Percentiles rank a stretch among this genome's conserved stretches.
Evolutionary conservation across 2,888 invertebrate species (phyloP).

Genomic region (Macrophya alboannulata): DNA sequence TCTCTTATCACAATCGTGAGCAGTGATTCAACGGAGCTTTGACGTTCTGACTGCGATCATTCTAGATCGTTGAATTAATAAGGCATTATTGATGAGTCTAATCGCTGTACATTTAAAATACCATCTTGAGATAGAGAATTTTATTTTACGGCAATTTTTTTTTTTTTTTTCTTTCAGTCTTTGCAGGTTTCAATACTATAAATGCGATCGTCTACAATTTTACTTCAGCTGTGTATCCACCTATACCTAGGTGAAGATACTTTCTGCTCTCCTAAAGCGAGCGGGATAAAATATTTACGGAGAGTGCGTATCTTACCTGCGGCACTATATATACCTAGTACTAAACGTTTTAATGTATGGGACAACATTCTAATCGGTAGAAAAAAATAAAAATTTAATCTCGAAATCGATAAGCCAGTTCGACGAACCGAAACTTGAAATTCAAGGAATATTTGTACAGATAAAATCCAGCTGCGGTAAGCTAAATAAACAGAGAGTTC

Average conservation of each 20-base stretch:
- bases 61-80: not conserved
- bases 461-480: not conserved
- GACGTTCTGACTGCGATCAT: not conserved
- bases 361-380: constrained; percentile 16
- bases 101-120: not conserved
- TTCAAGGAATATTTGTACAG: constrained; percentile 10
- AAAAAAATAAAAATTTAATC: constrained; percentile 10
- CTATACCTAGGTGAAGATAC: not conserved
- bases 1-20: not conserved
- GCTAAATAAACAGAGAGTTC: constrained; percentile 13
- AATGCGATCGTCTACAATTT: not conserved
- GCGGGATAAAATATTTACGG: too few species aligned
- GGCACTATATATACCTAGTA: not conserved
- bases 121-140: not conserved
- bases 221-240: not conserved
- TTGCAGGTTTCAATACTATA: not conserved
- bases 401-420: constrained; percentile 21
- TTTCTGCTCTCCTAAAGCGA: not conserved
- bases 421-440: not conserved
- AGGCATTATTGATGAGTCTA: not conserved
- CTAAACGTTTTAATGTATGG: not conserved
- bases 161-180: not conserved
- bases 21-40: not conserved
- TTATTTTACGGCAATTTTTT: not conserved
- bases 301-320: not conserved